Evolutionary conservation across 2,797 vertebrate genomes (phyloP), one percentile per base, ranked within the genome.

Genomic region (Sphaeramia orbicularis): DNA sequence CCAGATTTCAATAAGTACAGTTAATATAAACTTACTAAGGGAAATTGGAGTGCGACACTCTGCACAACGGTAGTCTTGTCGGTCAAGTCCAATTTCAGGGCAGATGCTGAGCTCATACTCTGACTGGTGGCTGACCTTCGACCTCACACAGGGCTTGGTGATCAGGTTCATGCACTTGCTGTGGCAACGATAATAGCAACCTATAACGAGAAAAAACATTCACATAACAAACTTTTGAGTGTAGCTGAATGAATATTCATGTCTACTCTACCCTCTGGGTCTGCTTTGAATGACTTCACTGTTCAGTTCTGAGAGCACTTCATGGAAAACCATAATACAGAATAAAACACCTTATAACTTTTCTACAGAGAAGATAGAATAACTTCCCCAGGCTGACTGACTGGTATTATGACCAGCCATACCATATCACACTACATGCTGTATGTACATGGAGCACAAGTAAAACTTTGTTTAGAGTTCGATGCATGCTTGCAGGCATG

Each of bases 101-200:
- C 98, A 99, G 89, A 99, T 99, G 91, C 90, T 97, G 77, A 99
- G 94, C 88, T 99, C 96, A 0, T 98, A 99, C 80, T 96, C 97
- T 0, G 98, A 97, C 78, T 97, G 97, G 78, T 99, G 98, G 87
- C 97, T 99, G 84, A 99, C 96, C 87, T 99, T 98, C 51, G 96
- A 96, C 79, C 95, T 94, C 84, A 99, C 96, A 0, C 98, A 99
- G 1, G 96, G 91, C 89, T 96, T 97, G 62, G 94, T 96, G 89
- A 99, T 96, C 78, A 96, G 94, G 62, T 96, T 96, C 94, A 99
- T 94, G 87, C 98, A 99, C 86, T 98, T 98, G 89, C 98, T 99
- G 84, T 99, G 98, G 86, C 97, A 98, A 37, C 96, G 95, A 79
- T 98, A 99, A 80, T 96, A 97, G 69, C 98, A 99, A 24, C 98